phyloP scores from a whole-genome alignment of 2,888 invertebrate genomes.

The Augochlorella aurata region DNA sequence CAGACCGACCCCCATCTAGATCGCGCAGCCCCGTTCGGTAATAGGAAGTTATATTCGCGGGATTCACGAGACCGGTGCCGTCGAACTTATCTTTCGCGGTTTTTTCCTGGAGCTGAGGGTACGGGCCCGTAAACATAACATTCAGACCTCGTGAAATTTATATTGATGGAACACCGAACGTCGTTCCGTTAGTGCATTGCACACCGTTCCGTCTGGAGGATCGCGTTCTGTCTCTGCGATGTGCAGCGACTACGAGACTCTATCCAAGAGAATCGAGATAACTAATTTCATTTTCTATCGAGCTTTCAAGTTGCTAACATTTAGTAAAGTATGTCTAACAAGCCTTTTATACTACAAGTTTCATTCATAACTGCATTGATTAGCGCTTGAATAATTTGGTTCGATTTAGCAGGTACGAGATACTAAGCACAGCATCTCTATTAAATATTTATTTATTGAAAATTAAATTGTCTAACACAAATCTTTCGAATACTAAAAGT shows the following conservation, averaged over 20 bases:
- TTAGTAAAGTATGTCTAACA: too few relatives aligned
- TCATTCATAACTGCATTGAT: too few relatives aligned
- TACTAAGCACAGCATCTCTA: too few relatives aligned
- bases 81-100: conserved; percentile 51
- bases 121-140: conserved; percentile 45
- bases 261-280: too few relatives aligned
- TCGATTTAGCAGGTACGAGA: too few relatives aligned
- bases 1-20: conserved; percentile 33
- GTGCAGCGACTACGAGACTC: background rate
- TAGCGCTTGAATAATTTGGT: too few relatives aligned
- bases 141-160: conserved; percentile 37
- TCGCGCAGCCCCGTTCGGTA: conserved; percentile 66
- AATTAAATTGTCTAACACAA: too few relatives aligned
- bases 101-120: conserved; percentile 15
- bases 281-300: too few relatives aligned
- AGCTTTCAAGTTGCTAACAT: too few relatives aligned
- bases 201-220: background rate
- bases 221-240: background rate
- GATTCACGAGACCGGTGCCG: conserved; percentile 62
- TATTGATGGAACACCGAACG: conserved; percentile 27
- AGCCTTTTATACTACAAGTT: too few relatives aligned
- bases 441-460: too few relatives aligned
- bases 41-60: conserved; percentile 77
- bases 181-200: conserved; percentile 29
- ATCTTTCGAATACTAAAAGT: too few relatives aligned